These are phyloP conservation scores for Phoenoteleia sp. DNA, from an alignment of 2,888 invertebrate genomes.

Conservation along the genomic window DNA sequence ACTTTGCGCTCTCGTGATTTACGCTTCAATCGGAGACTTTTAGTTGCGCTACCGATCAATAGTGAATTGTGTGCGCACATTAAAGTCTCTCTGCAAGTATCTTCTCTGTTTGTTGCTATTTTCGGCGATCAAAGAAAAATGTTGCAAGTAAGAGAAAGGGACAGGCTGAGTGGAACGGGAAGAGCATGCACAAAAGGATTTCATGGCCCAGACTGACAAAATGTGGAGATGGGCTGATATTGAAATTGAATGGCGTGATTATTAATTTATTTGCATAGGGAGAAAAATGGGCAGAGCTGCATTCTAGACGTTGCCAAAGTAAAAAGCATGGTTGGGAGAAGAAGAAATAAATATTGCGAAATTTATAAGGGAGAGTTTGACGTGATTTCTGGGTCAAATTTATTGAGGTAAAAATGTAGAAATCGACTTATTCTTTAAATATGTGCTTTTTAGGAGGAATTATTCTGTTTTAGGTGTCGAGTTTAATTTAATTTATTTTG, in stretches of 20 bases:
- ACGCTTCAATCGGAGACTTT: slow-evolving; percentile 43
- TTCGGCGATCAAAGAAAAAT: slow-evolving; percentile 44
- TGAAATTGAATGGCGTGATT: slow-evolving; percentile 2
- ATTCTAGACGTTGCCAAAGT: too few relatives aligned
- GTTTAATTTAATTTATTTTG: too few relatives aligned
- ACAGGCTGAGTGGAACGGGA: background rate
- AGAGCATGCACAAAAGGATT: slow-evolving; percentile 35
- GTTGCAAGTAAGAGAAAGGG: background rate
- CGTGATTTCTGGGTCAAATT: too few relatives aligned
- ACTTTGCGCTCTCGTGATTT: slow-evolving; percentile 41
- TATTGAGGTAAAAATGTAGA: too few relatives aligned
- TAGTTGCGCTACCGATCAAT: slow-evolving; percentile 33
- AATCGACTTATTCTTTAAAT: too few relatives aligned
- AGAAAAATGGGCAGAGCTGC: too few relatives aligned
- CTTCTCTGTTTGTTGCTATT: slow-evolving; percentile 18
- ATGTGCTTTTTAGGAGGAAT: too few relatives aligned
- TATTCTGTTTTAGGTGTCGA: too few relatives aligned
- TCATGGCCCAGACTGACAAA: slow-evolving; percentile 13
- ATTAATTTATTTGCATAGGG: too few relatives aligned
- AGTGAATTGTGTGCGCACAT: slow-evolving; percentile 37
- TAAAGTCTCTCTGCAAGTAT: slow-evolving; percentile 25
- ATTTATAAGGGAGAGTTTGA: too few relatives aligned
- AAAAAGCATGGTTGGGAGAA: too few relatives aligned
- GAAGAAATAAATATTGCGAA: too few relatives aligned
- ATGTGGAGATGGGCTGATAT: background rate